Evolutionary conservation across 2,888 invertebrate species (phyloP), one percentile per base, ranked within the genome.

Genomic region (Drosophila nr. medialis): DNA sequence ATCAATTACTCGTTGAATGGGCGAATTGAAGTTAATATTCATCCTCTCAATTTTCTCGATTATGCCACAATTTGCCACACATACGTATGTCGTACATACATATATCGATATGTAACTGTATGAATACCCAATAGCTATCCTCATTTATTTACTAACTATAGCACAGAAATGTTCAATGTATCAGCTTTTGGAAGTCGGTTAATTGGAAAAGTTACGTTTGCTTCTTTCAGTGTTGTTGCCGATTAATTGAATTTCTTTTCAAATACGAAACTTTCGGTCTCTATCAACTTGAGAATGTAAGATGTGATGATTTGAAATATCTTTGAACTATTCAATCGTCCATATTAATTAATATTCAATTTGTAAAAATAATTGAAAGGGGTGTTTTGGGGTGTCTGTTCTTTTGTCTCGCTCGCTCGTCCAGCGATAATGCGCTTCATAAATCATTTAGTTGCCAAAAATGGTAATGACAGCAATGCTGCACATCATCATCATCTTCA

Each of bases 361-460:
- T 45, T 45, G 15, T 24, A 8, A 8, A 24, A 24, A 24, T 24
- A 45, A 8, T 24, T 45, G 15, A 45, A 24, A 45, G 21, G 45
- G 45, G n/a, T 38, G 27, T 15, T 54, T 54, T 34, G 24, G 54
- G 4, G 18, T 18, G 11, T 27, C 11, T 27, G 36, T 18, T 53
- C 21, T 34, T 24, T 11, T 10, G 21, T 34, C 32, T 24, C 21
- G 8, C 53, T 21, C 32, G 24, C 18, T 10, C 27, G 24, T 27
- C 4, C 27, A 15, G 40, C 54, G 21, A 15, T 24, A 56, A 38
- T 62, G 51, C 34, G 21, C 51, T 24, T 55, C 56, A 80, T 82
- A 67, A 70, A 70, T 82, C 80, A 70, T 63, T 64, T 58, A 64
- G 63, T 71, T 70, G 62, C 49, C 62, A 65, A 69, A 70, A 51